A percentile compares a stretch with the other conserved stretches of the same genome.
phyloP scores from a whole-genome alignment of 2,888 invertebrate genomes.

The Cyaniris semiargus region DNA sequence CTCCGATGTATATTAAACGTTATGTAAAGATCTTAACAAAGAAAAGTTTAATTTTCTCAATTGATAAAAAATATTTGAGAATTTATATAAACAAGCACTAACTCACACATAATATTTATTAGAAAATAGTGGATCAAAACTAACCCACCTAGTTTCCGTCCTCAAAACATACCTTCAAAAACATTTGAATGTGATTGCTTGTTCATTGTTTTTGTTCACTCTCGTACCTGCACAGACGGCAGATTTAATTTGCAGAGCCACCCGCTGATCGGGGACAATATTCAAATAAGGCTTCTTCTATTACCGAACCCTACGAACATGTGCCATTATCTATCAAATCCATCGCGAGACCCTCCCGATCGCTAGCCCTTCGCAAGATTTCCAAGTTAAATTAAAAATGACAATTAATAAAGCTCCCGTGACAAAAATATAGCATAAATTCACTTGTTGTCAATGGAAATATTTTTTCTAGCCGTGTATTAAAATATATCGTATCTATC shows the following conservation, averaged over 20 bases:
- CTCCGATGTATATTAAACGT: too few species aligned
- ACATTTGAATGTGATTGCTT: conserved; percentile 14
- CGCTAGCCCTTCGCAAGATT: conserved; percentile 45
- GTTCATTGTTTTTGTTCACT: conserved; percentile 37
- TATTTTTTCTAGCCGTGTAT: too few species aligned
- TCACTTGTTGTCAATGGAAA: too few species aligned
- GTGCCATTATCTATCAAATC: conserved; percentile 70
- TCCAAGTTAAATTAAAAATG: conserved; percentile 39
- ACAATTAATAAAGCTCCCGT: background rate
- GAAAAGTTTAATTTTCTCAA: too few species aligned
- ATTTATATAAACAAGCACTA: background rate
- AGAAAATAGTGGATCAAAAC: background rate
- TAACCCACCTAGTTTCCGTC: background rate
- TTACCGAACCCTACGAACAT: conserved; percentile 71
- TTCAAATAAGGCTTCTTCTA: conserved; percentile 79
- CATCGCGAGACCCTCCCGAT: conserved; percentile 66
- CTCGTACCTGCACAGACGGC: conserved; percentile 62
- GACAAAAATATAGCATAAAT: background rate
- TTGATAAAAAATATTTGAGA: too few species aligned
- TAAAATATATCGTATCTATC: too few species aligned
- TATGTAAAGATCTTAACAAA: too few species aligned
- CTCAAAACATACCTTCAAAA: conserved; percentile 5
- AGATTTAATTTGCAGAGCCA: conserved; percentile 74
- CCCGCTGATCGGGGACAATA: conserved; percentile 71
- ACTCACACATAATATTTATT: background rate